Evolutionary conservation across 1,140 invertebrate genomes (phyloP).

Genomic region (Sitobion miscanthi): DNA sequence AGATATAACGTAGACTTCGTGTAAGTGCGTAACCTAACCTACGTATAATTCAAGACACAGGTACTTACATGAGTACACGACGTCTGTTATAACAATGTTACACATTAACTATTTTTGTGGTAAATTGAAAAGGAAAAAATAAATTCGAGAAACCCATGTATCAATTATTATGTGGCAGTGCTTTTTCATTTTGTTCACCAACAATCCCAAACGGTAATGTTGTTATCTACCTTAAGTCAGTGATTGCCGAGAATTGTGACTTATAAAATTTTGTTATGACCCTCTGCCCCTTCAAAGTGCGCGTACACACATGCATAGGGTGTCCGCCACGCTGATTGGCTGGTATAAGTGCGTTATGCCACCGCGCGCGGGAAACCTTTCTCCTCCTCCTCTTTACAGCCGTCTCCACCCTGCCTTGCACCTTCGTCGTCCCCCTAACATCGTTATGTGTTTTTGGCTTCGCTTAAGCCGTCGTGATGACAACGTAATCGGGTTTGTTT

Average conservation of each 20-base stretch:
- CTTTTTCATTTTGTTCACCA: slow-evolving; percentile 45
- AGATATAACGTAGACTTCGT: background rate
- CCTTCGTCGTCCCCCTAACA: slow-evolving; percentile 16
- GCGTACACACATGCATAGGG: slow-evolving; percentile 26
- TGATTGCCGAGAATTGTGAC: slow-evolving; percentile 42
- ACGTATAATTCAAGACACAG: background rate
- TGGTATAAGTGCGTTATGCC: slow-evolving; percentile 40
- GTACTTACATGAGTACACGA: background rate
- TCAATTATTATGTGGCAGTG: slow-evolving; percentile 50
- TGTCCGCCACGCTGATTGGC: slow-evolving; percentile 45
- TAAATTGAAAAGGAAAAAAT: slow-evolving; percentile 50
- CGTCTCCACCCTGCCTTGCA: background rate
- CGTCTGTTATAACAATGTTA: background rate
- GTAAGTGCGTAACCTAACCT: background rate
- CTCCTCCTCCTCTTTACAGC: background rate
- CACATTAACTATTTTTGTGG: slow-evolving; percentile 20
- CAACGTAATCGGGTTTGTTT: slow-evolving; percentile 55
- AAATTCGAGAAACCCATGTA: slow-evolving; percentile 42
- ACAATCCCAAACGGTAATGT: slow-evolving; percentile 40
- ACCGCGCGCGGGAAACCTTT: background rate
- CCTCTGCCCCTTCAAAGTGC: background rate
- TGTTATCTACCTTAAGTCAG: slow-evolving; percentile 26
- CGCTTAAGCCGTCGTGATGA: slow-evolving; percentile 52
- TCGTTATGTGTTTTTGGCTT: slow-evolving; percentile 51
- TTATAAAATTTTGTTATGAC: slow-evolving; percentile 44